Evolutionary conservation across 2,797 vertebrate species (phyloP).

Genomic region (Dermochelys coriacea): DNA sequence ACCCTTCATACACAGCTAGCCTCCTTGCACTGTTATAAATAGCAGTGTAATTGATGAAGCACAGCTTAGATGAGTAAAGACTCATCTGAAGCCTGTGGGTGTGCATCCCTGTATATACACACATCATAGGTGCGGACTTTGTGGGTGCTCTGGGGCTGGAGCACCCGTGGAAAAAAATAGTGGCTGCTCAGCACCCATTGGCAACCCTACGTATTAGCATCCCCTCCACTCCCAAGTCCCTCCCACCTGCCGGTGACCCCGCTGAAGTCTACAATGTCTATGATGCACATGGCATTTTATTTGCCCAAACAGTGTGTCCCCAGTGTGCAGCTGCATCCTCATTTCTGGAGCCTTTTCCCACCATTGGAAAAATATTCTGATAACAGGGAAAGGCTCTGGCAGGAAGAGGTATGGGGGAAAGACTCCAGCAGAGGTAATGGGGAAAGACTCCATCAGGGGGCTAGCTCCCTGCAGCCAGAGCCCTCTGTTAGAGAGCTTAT

Average conservation of each 20-base stretch:
- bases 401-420: neutral
- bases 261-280: too few species aligned
- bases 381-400: neutral
- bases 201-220: too few species aligned
- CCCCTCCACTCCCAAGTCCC: too few species aligned
- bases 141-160: too few species aligned
- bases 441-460: neutral
- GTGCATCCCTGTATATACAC: too few species aligned
- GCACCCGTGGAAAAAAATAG: too few species aligned
- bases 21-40: neutral
- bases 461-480: neutral
- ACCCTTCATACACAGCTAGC: neutral
- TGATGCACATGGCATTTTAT: neutral
- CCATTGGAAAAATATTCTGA: neutral
- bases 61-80: neutral
- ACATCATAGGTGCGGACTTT: too few species aligned
- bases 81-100: too few species aligned
- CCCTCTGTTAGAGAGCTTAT: neutral
- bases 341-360: neutral
- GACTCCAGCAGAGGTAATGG: neutral
- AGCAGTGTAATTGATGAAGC: neutral
- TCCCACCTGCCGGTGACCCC: too few species aligned
- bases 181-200: too few species aligned
- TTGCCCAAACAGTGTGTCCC: neutral
- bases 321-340: neutral